These are phyloP conservation scores for Tipula unca DNA, from an alignment of 2,888 invertebrate genomes.

Conservation along the genomic window DNA sequence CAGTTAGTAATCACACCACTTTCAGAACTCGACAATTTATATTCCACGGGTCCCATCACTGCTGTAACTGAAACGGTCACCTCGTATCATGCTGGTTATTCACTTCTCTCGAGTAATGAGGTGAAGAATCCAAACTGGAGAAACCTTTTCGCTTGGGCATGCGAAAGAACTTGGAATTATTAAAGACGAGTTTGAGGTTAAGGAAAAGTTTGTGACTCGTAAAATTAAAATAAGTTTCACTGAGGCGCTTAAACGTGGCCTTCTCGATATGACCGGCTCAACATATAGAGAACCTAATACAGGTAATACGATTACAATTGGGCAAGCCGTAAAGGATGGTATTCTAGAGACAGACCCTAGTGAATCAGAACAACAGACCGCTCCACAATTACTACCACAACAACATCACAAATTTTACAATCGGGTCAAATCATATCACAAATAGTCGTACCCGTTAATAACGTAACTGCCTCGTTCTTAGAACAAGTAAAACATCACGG, in stretches of 20 bases:
- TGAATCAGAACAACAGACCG: constrained; percentile 44
- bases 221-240: constrained; percentile 57
- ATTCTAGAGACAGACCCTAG: constrained; percentile 50
- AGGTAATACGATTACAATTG: constrained; percentile 56
- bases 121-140: constrained; percentile 65
- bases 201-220: constrained; percentile 55
- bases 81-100: constrained; percentile 66
- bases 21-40: constrained; percentile 43
- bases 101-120: constrained; percentile 57
- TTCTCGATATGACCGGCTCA: constrained; percentile 54
- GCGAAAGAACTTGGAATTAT: constrained; percentile 67
- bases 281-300: constrained; percentile 62
- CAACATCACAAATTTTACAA: constrained; percentile 15
- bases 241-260: constrained; percentile 55
- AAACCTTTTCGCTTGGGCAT: constrained; percentile 63
- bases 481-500: background rate
- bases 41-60: constrained; percentile 52
- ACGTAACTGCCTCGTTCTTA: background rate
- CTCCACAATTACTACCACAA: background rate
- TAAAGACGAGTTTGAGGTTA: constrained; percentile 59
- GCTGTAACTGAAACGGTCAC: constrained; percentile 67
- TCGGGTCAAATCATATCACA: background rate
- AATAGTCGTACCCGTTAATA: background rate
- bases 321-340: constrained; percentile 64
- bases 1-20: constrained; percentile 60